Evolutionary conservation across 2,888 invertebrate species (phyloP).

Genomic region (Drosophila fungiperda): DNA sequence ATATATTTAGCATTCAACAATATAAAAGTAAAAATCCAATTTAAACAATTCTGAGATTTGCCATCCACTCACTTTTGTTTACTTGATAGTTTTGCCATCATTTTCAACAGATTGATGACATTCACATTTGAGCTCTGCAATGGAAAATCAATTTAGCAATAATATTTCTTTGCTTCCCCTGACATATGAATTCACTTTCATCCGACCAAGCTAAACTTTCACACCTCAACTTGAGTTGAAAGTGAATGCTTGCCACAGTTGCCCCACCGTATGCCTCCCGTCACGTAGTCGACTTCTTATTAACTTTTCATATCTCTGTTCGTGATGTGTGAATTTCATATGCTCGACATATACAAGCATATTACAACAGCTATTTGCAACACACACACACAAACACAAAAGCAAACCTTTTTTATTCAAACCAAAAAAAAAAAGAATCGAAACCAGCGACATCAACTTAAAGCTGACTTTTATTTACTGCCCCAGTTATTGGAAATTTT

Average conservation of each 20-base stretch:
- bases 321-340: constrained; percentile 68
- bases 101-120: constrained; percentile 9
- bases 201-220: constrained; percentile 30
- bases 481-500: constrained; percentile 30
- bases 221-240: constrained; percentile 45
- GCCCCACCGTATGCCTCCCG: constrained; percentile 44
- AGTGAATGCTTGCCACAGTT: constrained; percentile 49
- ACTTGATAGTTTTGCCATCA: background rate
- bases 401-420: constrained; percentile 53
- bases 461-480: constrained; percentile 29
- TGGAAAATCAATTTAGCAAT: constrained; percentile 47
- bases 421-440: background rate
- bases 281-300: constrained; percentile 68
- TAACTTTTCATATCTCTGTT: constrained; percentile 69
- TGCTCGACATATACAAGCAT: constrained; percentile 44
- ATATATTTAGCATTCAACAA: background rate
- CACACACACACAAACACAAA: constrained; percentile 4
- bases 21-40: background rate
- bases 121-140: constrained; percentile 22
- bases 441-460: constrained; percentile 24
- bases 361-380: constrained; percentile 41
- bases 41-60: background rate
- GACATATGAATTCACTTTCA: constrained; percentile 27
- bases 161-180: constrained; percentile 24
- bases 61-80: background rate